These are phyloP conservation scores for Enteromius afrohamiltoni DNA, from an alignment of 2,797 vertebrate species.

Conservation along the genomic window DNA sequence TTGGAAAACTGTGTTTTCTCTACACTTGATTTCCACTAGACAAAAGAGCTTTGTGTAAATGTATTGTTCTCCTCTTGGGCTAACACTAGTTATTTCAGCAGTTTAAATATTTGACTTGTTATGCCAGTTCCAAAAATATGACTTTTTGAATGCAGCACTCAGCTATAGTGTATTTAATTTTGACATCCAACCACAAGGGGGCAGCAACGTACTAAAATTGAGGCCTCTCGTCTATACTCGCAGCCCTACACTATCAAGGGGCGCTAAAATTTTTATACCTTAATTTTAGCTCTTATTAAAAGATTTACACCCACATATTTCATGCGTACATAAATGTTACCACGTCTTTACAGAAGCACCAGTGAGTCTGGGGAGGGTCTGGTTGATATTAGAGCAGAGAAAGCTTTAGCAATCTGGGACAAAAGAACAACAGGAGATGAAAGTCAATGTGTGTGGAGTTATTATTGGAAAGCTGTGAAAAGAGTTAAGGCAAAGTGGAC, in stretches of 20 bases:
- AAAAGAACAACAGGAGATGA: conserved; percentile 62
- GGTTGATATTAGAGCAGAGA: conserved; percentile 20
- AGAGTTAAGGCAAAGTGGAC: not conserved
- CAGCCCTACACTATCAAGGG: not conserved
- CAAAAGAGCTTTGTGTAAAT: not conserved
- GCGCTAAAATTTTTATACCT: not conserved
- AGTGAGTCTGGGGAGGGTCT: not conserved
- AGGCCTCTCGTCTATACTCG: not conserved
- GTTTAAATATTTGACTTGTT: not conserved
- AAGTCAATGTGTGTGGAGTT: conserved; percentile 56
- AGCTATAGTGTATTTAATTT: not conserved
- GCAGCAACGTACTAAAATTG: conserved; percentile 61
- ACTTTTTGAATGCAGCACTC: not conserved
- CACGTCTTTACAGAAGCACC: conserved; percentile 7
- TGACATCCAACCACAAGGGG: conserved; percentile 61
- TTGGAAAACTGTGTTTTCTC: no score
- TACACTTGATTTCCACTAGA: not conserved
- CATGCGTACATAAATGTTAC: conserved; percentile 13
- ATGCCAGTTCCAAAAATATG: not conserved
- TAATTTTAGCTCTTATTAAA: conserved; percentile 24
- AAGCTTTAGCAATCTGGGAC: conserved; percentile 64
- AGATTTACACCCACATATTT: conserved; percentile 32
- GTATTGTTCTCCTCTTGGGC: not conserved
- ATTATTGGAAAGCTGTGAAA: conserved; percentile 62
- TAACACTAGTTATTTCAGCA: not conserved